phyloP scores from a whole-genome alignment of 2,113 vertebrate genomes.

The Phainopepla nitens region DNA sequence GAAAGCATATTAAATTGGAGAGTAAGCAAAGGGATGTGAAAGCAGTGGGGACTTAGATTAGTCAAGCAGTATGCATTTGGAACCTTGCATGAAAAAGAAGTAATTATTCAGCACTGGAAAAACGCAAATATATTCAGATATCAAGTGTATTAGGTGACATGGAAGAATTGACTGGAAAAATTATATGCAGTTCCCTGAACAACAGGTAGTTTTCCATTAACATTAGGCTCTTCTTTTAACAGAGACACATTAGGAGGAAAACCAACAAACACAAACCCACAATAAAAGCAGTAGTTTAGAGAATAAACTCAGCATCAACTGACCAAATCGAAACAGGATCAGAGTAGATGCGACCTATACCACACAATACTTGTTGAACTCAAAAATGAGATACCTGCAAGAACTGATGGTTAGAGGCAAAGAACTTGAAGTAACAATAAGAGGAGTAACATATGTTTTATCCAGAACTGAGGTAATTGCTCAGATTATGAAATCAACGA shows the following conservation, averaged over 20 bases:
- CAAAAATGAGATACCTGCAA: background rate
- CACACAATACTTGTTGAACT: background rate
- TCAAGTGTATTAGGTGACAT: background rate
- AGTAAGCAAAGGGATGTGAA: background rate
- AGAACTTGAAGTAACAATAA: background rate
- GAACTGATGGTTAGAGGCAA: background rate
- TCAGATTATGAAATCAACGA: background rate
- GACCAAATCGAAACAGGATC: background rate
- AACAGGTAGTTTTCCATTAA: background rate
- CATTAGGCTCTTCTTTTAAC: background rate
- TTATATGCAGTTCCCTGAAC: background rate
- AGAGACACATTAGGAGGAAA: background rate
- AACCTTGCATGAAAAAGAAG: background rate
- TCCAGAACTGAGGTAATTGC: background rate
- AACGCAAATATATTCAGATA: background rate
- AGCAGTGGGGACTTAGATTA: background rate
- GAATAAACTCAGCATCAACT: background rate
- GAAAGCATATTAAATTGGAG: background rate
- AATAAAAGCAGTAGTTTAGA: background rate
- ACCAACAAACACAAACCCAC: background rate
- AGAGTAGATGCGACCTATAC: background rate
- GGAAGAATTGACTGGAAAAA: background rate
- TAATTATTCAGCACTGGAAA: background rate
- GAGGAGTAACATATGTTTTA: background rate
- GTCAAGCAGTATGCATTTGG: accelerated